phyloP scores from a whole-genome alignment of 1,140 invertebrate genomes.

The Heliconius hermathena region DNA sequence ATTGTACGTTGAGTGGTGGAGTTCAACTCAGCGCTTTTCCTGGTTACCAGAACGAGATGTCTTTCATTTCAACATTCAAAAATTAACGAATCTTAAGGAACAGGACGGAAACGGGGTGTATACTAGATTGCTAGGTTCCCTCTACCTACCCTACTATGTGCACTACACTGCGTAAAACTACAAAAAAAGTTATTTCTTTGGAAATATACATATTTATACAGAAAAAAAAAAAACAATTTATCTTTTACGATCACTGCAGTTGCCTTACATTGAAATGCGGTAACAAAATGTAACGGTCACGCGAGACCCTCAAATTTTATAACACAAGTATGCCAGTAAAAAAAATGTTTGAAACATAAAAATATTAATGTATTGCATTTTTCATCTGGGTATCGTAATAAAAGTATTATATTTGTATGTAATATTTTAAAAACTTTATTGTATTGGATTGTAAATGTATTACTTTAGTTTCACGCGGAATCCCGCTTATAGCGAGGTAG shows the following conservation, averaged over 20 bases:
- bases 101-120: too few relatives aligned
- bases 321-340: neutral
- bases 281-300: slow-evolving; percentile 1
- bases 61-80: too few relatives aligned
- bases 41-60: too few relatives aligned
- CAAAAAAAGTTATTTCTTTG: too few relatives aligned
- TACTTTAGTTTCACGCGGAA: neutral
- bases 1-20: too few relatives aligned
- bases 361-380: neutral
- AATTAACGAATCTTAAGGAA: too few relatives aligned
- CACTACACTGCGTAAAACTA: too few relatives aligned
- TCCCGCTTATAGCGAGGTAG: too few relatives aligned
- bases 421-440: neutral
- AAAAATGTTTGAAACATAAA: neutral
- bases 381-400: neutral
- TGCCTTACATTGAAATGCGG: neutral
- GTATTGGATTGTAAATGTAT: too few relatives aligned
- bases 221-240: neutral
- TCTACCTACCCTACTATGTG: too few relatives aligned
- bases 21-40: too few relatives aligned
- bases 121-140: too few relatives aligned
- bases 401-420: neutral
- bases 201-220: neutral
- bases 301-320: slow-evolving; percentile 2
- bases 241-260: neutral